phyloP scores from a whole-genome alignment of 2,113 vertebrate genomes.

The Herpailurus yagouaroundi region DNA sequence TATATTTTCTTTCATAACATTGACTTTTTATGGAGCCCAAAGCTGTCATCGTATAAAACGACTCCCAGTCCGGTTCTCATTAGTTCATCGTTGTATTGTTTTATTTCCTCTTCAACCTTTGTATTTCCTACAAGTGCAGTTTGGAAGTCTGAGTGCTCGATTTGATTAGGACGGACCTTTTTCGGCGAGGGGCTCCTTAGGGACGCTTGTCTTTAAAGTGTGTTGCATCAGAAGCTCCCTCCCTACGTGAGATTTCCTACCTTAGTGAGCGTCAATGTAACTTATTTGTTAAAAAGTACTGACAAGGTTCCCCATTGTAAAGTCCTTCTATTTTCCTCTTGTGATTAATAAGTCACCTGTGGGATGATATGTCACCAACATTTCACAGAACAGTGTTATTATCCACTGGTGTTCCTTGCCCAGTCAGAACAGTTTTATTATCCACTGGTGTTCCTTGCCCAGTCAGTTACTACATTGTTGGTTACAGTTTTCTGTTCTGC shows the following conservation, averaged over 20 bases:
- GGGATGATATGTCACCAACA: neutral
- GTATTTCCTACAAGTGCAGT: neutral
- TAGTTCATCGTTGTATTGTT: neutral
- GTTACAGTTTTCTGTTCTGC: neutral
- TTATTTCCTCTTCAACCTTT: neutral
- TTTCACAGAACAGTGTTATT: neutral
- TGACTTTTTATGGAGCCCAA: neutral
- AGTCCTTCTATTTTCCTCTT: neutral
- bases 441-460: neutral
- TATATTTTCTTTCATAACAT: neutral
- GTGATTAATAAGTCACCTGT: neutral
- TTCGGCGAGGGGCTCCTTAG: neutral
- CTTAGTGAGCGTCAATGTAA: neutral
- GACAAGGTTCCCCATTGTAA: neutral
- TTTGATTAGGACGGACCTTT: neutral
- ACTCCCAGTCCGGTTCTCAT: neutral
- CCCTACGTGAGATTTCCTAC: neutral
- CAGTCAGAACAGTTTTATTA: neutral
- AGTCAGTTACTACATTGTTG: neutral
- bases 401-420: neutral
- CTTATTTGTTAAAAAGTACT: neutral
- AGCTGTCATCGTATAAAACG: neutral
- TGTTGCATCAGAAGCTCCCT: neutral
- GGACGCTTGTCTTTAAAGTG: neutral
- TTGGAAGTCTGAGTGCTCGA: neutral